Base-by-base conservation (phyloP, 1,140 invertebrate species). In the Drosophila truncata region DNA sequence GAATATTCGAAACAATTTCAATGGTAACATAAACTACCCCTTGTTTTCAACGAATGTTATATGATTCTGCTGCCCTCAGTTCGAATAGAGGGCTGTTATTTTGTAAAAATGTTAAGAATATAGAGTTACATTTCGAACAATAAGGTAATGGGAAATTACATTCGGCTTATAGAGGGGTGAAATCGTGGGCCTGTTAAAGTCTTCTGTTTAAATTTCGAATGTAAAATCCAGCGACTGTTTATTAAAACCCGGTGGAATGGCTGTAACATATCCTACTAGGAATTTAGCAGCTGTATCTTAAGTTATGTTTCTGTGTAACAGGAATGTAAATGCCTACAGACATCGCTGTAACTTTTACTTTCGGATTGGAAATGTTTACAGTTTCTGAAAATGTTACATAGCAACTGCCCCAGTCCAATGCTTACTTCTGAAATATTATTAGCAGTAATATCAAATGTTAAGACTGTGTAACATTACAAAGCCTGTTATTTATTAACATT, bases 1-100 rank as follows among this genome's bases (percentile, higher is more conserved):
- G 0, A n/a, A 16, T n/a, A 7, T n/a, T 3, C 33, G 14, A n/a
- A 37, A n/a, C 52, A 37, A 5, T n/a, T 2, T 37, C 1, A 37
- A 2, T 35, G 31, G 18, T n/a, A 25, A 54, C 20, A n/a, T 55
- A 25, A 54, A 37, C 33, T n/a, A 55, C 52, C 52, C 52, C 52
- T 55, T 23, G 14, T 10, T 33, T 23, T 2, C 2, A 23, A 35
- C 18, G 31, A 54, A 23, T 54, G 50, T 54, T 54, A 35, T 6
- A 10, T 3, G 50, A 14, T 8, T 16, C 20, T 16, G 23, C 14
- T 37, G 29, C 14, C 10, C 18, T 4, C 13, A 14, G 11, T 35
- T 23, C 50, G 50, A 54, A 54, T 31, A 4, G 3, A 33, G 2
- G 18, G 4, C 33, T 55, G 52, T 54, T 54, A 16, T 54, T 35